Percentiles rank a stretch among this genome's conserved stretches.
Conservation (phyloP, 2,797 vertebrate species). For the Acipenser transmontanus region DNA sequence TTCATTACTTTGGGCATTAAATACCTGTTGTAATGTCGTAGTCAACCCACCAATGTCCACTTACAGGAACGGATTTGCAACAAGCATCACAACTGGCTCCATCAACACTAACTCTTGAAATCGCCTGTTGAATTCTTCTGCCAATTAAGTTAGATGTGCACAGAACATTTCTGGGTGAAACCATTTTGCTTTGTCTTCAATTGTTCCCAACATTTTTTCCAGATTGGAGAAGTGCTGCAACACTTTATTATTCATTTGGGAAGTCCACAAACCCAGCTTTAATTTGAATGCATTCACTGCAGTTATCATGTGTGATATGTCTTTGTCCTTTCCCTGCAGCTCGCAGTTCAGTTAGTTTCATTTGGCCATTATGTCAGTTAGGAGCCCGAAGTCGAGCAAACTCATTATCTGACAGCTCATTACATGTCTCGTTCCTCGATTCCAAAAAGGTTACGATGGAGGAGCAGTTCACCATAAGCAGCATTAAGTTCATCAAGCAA, state of each 20-base stretch:
- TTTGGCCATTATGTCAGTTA: slow-evolving; percentile 17
- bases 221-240: slow-evolving; percentile 19
- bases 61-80: slow-evolving; percentile 13
- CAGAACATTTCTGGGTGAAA: slow-evolving; percentile 13
- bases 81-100: slow-evolving; percentile 16
- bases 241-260: slow-evolving; percentile 15
- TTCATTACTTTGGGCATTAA: slow-evolving; percentile 19
- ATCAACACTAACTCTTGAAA: slow-evolving; percentile 19
- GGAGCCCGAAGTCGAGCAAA: slow-evolving; percentile 20
- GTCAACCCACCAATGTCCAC: slow-evolving; percentile 16
- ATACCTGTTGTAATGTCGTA: slow-evolving; percentile 19
- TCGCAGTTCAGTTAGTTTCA: slow-evolving; percentile 17
- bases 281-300: slow-evolving; percentile 18
- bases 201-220: slow-evolving; percentile 12
- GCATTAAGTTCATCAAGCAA: slow-evolving; percentile 16
- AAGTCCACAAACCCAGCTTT: slow-evolving; percentile 21
- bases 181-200: slow-evolving; percentile 3
- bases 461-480: slow-evolving; percentile 4
- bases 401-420: slow-evolving; percentile 19
- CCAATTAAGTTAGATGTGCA: slow-evolving; percentile 15
- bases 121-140: slow-evolving; percentile 11
- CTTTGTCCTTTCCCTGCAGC: slow-evolving; percentile 10
- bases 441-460: slow-evolving; percentile 5
- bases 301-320: slow-evolving; percentile 18
- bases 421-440: slow-evolving; percentile 16